Base-by-base conservation (phyloP, 2,113 vertebrate species). In the Lethenteron camtschaticum region DNA sequence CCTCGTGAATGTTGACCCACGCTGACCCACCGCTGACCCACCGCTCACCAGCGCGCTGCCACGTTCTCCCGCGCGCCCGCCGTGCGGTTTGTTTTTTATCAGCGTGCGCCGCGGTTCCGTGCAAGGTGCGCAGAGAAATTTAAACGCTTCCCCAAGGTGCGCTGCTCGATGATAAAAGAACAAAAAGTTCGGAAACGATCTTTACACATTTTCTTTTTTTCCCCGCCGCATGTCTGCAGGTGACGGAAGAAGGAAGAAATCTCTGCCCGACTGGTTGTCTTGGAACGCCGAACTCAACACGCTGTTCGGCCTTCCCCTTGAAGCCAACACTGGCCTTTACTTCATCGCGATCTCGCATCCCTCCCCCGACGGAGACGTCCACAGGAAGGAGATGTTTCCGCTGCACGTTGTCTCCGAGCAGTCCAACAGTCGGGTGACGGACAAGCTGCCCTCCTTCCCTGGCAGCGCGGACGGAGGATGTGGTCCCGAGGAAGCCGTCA, bases 271-370 rank as follows among this genome's bases (percentile, higher is more conserved):
- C 18, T 96, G 90, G 90, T 78, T 96, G 58, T 82, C 85, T 73
- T 94, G 89, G 90, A 87, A 95, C 4, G 66, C 70, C 0, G 81
- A 83, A 71, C 81, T 77, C 73, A 84, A 82, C 73, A 77, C 78
- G 70, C 75, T 96, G 57, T 85, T 83, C 80, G 91, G 90, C 58
- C 79, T 96, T 70, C 90, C 91, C 55, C 83, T 96, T 56, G 88
- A 92, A 76, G 85, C 83, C 0, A 88, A 96, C 79, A 92, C 88
- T 78, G 90, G 91, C 1, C 82, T 90, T 68, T 85, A 92, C 77
- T 92, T 89, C 74, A 90, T 96, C 75, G 80, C 83, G 0, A 85
- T 88, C 73, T 66, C 63, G 8, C 41, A 41, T 41, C 41, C 41
- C 41, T 16, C 63, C n/a, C n/a, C 24, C 9, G 11, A 66, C 63